Percentiles rank a stretch among this genome's conserved stretches.
These are phyloP conservation scores for Coenobita brevimanus DNA, from an alignment of 1,140 invertebrate genomes.

Conservation along the genomic window DNA sequence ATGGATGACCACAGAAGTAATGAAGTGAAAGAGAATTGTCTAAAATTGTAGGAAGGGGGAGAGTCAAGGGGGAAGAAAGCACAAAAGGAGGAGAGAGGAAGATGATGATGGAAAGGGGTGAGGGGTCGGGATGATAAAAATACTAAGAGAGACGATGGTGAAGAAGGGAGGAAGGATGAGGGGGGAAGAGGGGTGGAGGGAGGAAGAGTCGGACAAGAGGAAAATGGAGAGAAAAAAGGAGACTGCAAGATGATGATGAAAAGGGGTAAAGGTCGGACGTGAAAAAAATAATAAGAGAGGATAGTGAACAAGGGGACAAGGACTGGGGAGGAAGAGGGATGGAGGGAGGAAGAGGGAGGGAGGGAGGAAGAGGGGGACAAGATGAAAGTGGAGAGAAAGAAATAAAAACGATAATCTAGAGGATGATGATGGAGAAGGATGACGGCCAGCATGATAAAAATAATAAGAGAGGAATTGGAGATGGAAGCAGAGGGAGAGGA, in stretches of 20 bases:
- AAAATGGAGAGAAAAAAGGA: neutral
- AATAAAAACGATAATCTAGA: too few species aligned
- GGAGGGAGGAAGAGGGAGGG: too few species aligned
- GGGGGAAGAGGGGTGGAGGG: neutral
- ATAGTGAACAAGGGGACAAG: neutral
- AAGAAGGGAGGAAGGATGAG: neutral
- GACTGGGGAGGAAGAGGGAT: too few species aligned
- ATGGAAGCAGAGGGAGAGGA: too few species aligned
- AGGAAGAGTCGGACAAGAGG: neutral
- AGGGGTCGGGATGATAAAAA: neutral
- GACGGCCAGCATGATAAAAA: too few species aligned
- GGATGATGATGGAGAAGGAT: too few species aligned
- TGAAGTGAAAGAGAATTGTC: neutral
- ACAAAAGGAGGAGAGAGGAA: neutral
- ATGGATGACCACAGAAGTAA: neutral
- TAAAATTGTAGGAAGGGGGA: neutral
- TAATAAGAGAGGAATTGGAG: too few species aligned
- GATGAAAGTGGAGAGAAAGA: neutral
- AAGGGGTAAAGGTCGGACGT: neutral
- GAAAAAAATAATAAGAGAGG: neutral
- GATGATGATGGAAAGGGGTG: neutral
- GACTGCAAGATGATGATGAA: neutral
- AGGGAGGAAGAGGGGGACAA: constrained; percentile 5
- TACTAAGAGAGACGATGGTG: neutral
- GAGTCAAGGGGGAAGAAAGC: neutral